Percentiles rank a stretch among this genome's conserved stretches.
Evolutionary conservation across 53 echinoderm and acorn worm species (phyloP).

Genomic region (Crossaster papposus): DNA sequence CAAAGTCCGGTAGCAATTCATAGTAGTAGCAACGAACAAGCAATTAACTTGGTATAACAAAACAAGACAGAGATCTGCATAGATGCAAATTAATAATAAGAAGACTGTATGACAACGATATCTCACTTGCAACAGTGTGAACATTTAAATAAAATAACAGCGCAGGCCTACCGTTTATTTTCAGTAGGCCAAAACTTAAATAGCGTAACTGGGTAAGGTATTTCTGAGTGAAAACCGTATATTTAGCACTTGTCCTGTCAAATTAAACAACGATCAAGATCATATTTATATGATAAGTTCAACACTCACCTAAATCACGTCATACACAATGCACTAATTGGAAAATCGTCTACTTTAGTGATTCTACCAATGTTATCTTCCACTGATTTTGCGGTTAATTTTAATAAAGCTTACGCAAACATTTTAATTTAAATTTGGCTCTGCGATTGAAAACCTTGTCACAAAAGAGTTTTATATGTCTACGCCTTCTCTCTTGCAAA

Average conservation of each 20-base stretch:
- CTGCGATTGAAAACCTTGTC: neutral
- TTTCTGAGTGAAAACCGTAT: neutral
- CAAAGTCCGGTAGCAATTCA: too few relatives aligned
- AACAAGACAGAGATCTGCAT: too few relatives aligned
- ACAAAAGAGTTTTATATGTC: neutral
- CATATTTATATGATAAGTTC: neutral
- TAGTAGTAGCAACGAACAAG: too few relatives aligned
- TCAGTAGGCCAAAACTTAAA: neutral
- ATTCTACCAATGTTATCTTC: too few relatives aligned
- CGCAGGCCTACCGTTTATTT: neutral
- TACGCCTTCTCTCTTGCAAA: neutral
- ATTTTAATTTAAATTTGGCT: slow-evolving; percentile 5
- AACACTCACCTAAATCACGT: neutral
- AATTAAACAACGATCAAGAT: neutral
- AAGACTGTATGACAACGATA: too few relatives aligned
- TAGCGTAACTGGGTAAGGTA: neutral
- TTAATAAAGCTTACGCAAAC: neutral
- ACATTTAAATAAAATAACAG: neutral
- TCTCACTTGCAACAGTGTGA: too few relatives aligned
- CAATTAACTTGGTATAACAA: too few relatives aligned
- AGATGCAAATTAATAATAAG: too few relatives aligned
- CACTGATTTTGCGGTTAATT: neutral
- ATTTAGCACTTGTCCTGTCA: neutral
- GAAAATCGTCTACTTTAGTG: too few relatives aligned
- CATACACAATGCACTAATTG: neutral